Base-by-base conservation (phyloP, 92 coral and sea anemone species). In the Palythoa grandis region DNA sequence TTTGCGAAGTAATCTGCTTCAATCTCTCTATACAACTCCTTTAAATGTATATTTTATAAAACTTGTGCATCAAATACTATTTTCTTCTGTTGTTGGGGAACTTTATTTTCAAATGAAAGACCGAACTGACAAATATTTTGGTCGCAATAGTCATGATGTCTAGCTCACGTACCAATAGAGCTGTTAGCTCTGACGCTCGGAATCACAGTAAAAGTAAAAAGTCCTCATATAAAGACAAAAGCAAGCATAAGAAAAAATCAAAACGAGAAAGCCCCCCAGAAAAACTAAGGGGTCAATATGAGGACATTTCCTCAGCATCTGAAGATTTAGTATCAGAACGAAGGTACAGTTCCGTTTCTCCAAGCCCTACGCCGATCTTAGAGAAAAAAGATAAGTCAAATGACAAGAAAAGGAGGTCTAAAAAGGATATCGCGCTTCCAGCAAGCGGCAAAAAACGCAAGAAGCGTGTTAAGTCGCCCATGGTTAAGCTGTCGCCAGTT, bases 281-380 rank as follows among this genome's bases (percentile, higher is more conserved):
- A 92, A 95, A 95, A 90, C 92, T 94, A 23, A 96, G 90, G 95
- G 98, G 94, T 58, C 95, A 96, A 72, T 96, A 96, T 86, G 99
- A 96, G 95, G 99, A 96, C 90, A 96, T 96, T 83, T 96, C 99
- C 83, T 94, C 99, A 71, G 98, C 98, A 52, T 91, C 99, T 68
- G 99, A 93, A 76, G 98, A 91, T 76, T 92, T 90, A 86, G 88
- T 90, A 87, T 93, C 91, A 84, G 94, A 88, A 84, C 96, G 88
- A 90, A 95, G 89, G 87, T 92, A 84, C 89, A 92, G 98, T 86
- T 92, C 98, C 37, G 90, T 93, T 67, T 92, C 95, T 82, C 95
- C 95, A 72, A 91, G 92, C 88, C 97, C 99, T 71, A 87, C 95
- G 88, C 93, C 96, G 83, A 79, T 85, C 53, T 92, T 93, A 85